Evolutionary conservation across 2,797 vertebrate genomes (phyloP).

Genomic region (Monodelphis domestica): DNA sequence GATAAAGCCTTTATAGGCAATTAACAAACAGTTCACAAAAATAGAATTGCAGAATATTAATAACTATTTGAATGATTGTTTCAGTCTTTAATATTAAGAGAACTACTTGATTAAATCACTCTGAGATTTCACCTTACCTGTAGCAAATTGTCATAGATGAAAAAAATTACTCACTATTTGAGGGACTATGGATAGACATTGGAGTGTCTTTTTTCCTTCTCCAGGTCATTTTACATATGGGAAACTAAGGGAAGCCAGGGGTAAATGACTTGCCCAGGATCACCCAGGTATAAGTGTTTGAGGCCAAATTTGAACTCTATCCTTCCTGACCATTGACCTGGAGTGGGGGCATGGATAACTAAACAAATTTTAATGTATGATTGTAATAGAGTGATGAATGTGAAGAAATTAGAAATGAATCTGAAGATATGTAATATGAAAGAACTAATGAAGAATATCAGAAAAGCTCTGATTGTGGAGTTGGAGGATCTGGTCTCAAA

Average conservation of each 20-base stretch:
- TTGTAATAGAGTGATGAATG: neutral
- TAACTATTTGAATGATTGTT: neutral
- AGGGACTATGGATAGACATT: neutral
- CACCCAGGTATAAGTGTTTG: neutral
- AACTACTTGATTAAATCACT: neutral
- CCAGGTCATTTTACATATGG: neutral
- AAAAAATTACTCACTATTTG: neutral
- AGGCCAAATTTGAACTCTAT: neutral
- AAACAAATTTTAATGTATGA: neutral
- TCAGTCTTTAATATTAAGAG: neutral
- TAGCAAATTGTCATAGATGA: neutral
- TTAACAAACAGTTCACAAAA: neutral
- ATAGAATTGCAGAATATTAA: neutral
- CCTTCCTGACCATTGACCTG: neutral
- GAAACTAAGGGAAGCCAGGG: neutral
- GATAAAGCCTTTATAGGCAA: neutral
- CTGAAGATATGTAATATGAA: neutral
- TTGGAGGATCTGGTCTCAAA: neutral
- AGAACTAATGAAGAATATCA: neutral
- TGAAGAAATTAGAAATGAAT: neutral
- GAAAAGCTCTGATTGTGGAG: neutral
- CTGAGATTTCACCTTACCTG: neutral
- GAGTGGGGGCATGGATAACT: too few species aligned
- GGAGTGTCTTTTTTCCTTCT: neutral
- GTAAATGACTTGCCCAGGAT: neutral